Conservation (phyloP, 2,113 vertebrate species). For the Hydrochoerus hydrochaeris region DNA sequence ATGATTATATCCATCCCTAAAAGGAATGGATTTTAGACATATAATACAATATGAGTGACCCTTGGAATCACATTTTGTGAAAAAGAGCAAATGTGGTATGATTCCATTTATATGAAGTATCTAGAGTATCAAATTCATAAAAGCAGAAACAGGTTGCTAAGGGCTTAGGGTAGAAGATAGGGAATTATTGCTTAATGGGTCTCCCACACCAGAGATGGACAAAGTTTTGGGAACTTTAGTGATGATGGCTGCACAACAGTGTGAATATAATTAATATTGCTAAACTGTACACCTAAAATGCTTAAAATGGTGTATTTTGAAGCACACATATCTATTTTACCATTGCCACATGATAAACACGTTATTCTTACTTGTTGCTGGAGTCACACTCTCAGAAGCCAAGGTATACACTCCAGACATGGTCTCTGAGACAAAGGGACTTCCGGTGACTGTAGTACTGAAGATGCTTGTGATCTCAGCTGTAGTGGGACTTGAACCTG, state of each 20-base stretch:
- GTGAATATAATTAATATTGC: neutral
- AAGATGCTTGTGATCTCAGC: neutral
- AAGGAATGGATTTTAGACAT: neutral
- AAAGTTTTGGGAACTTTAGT: neutral
- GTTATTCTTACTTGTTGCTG: slow-evolving; percentile 67
- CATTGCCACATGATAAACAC: neutral
- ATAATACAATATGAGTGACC: neutral
- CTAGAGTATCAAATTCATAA: neutral
- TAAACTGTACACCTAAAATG: neutral
- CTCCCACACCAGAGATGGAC: neutral
- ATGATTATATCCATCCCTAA: neutral
- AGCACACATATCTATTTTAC: neutral
- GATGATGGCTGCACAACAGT: neutral
- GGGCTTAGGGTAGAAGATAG: neutral
- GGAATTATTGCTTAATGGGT: neutral
- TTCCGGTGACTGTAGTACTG: neutral
- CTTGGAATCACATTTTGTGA: neutral
- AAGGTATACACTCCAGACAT: neutral
- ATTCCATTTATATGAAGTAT: neutral
- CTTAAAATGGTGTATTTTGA: neutral
- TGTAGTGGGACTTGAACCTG: neutral
- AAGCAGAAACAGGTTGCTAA: neutral
- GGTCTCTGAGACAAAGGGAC: neutral
- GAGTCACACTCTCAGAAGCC: neutral
- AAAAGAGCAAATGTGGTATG: neutral